A percentile compares a stretch with the other conserved stretches of the same genome.
Conservation (phyloP, 2,888 invertebrate species). For the Eumerus sabulonum region DNA sequence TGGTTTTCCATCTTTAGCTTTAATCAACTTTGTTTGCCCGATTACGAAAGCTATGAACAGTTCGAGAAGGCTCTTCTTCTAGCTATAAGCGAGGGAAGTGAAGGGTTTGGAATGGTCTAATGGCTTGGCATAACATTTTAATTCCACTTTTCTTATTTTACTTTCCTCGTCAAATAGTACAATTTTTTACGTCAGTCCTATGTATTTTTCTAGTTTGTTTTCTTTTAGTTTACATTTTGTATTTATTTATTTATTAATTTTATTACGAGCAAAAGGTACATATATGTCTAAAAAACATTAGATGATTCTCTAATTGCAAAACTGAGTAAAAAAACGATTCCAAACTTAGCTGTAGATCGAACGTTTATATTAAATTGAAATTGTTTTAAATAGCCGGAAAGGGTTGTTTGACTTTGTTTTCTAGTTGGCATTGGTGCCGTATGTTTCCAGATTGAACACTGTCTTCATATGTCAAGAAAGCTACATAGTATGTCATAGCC, state of each 20-base stretch:
- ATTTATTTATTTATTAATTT: not conserved
- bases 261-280: not conserved
- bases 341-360: not conserved
- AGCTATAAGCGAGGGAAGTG: constrained; percentile 96
- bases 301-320: too few species aligned
- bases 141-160: not conserved
- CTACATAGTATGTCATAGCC: too few species aligned
- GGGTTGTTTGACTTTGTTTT: too few species aligned
- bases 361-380: not conserved
- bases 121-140: not conserved
- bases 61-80: constrained; percentile 93
- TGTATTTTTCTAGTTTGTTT: too few species aligned
- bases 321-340: too few species aligned
- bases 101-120: constrained; percentile 88
- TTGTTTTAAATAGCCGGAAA: not conserved
- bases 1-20: too few species aligned
- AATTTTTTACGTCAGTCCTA: not conserved
- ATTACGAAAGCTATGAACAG: constrained; percentile 95
- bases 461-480: too few species aligned
- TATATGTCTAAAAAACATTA: too few species aligned
- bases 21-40: constrained; percentile 96
- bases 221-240: too few species aligned
- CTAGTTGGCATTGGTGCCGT: too few species aligned
- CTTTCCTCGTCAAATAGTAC: not conserved
- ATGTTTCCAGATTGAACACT: too few species aligned